Evolutionary conservation across 2,888 invertebrate genomes (phyloP).

Genomic region (Isoperla grammatica): DNA sequence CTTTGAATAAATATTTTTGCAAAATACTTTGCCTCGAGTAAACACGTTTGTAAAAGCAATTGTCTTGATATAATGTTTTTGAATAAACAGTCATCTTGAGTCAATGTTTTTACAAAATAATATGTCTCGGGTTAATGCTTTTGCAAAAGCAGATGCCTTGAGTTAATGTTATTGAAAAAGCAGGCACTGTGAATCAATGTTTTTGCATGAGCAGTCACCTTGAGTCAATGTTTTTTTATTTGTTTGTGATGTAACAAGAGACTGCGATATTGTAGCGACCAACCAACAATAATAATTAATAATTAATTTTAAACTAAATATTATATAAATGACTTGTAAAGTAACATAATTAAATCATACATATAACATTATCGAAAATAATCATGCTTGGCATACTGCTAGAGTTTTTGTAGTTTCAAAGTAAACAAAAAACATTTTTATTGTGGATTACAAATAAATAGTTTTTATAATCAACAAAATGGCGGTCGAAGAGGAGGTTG

Average conservation of each 20-base stretch:
- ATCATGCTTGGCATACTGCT: slow-evolving; percentile 29
- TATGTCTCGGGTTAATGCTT: background rate
- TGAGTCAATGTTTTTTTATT: slow-evolving; percentile 19
- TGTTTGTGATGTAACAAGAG: slow-evolving; percentile 26
- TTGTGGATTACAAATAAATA: slow-evolving; percentile 4
- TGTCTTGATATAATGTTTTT: no score
- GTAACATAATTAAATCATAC: slow-evolving; percentile 18
- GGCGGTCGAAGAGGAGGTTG: slow-evolving; percentile 1
- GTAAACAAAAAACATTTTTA: slow-evolving; percentile 10
- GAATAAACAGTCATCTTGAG: no score
- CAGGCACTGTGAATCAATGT: no score
- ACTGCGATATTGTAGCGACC: slow-evolving; percentile 31
- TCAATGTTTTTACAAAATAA: no score
- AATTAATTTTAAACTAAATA: slow-evolving; percentile 20
- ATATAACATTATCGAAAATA: slow-evolving; percentile 20
- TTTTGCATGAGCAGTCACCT: background rate
- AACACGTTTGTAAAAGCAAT: slow-evolving; percentile 1
- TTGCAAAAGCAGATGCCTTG: background rate
- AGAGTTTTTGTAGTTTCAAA: slow-evolving; percentile 22
- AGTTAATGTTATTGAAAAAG: no score
- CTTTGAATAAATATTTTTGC: background rate
- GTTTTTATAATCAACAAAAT: slow-evolving; percentile 14
- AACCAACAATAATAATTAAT: slow-evolving; percentile 31
- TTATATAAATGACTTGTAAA: slow-evolving; percentile 4
- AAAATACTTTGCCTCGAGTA: background rate